Evolutionary conservation across 2,113 vertebrate genomes (phyloP), one percentile per base, ranked within the genome.

Genomic region (Glaucomys volans): DNA sequence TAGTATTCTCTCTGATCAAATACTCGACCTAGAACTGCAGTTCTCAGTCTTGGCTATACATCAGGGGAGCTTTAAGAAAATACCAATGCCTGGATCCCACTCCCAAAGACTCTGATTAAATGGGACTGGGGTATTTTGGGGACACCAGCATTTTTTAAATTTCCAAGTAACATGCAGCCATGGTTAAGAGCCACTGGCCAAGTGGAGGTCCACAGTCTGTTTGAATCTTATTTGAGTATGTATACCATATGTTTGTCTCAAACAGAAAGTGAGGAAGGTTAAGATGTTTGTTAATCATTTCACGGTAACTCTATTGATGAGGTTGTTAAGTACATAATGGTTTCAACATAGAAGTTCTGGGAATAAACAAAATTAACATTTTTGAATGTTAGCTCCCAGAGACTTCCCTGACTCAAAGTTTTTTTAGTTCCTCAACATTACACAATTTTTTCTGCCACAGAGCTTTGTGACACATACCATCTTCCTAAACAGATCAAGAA

Each of bases 261-360:
- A 47, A 80, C 17, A 44, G 37, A 91, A 81, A 32, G 9, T 66
- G 11, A 92, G 37, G 66, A n/a, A 76, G 57, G 26, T 42, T 18
- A 2, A 74, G 64, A 26, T 90, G 10, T 24, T 4, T 52, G 7
- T 54, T 40, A 42, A 50, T 79, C 8, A 3, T 64, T 79, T 87
- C 54, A 32, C 28, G 75, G 57, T 91, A 13, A 44, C 85, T 79
- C 4, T 22, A 64, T 28, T 35, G 50, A 80, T 42, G 8, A 74
- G 17, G 16, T 74, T 42, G 2, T 72, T 74, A 40, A 86, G 14
- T 59, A n/a, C 30, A 47, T 75, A 28, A 59, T 62, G 2, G 24
- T 88, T 85, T 93, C 72, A 85, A 94, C 6, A 35, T 66, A 67
- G 79, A 93, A 57, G 16, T 72, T 88, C 44, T 75, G 66, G 84